phyloP scores from a whole-genome alignment of 2,113 vertebrate genomes.

The Hemicordylus capensis region DNA sequence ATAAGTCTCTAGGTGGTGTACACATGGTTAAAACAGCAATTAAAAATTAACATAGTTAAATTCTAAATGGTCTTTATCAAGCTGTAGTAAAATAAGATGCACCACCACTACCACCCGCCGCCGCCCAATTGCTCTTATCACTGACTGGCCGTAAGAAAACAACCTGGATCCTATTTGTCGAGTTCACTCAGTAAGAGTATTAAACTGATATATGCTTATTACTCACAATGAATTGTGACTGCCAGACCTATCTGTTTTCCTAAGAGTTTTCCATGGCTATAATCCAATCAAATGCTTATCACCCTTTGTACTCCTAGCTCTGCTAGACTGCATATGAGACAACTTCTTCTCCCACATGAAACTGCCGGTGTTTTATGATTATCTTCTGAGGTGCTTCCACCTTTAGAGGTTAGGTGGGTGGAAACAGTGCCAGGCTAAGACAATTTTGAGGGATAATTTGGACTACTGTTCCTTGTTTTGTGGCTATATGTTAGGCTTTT shows the following conservation, averaged over 20 bases:
- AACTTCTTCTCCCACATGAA: rapidly evolving
- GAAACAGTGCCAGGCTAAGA: no score
- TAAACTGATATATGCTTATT: background rate
- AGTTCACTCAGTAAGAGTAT: background rate
- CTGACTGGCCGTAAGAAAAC: background rate
- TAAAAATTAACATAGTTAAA: no score
- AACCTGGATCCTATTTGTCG: background rate
- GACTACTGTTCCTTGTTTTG: no score
- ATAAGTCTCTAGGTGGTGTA: no score
- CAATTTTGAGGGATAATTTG: no score
- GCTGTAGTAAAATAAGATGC: background rate
- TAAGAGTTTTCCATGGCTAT: background rate
- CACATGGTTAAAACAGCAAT: no score
- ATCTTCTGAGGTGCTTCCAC: no score
- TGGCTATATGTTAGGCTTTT: no score
- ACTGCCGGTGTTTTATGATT: background rate
- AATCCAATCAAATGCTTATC: background rate
- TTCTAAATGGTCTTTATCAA: background rate
- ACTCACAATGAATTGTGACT: background rate
- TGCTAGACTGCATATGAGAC: background rate
- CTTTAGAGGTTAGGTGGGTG: no score
- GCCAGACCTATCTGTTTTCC: background rate
- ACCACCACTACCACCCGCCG: background rate
- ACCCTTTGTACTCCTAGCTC: background rate
- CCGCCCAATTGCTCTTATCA: background rate